phyloP scores from a whole-genome alignment of 2,797 vertebrate species.

The Anableps anableps region DNA sequence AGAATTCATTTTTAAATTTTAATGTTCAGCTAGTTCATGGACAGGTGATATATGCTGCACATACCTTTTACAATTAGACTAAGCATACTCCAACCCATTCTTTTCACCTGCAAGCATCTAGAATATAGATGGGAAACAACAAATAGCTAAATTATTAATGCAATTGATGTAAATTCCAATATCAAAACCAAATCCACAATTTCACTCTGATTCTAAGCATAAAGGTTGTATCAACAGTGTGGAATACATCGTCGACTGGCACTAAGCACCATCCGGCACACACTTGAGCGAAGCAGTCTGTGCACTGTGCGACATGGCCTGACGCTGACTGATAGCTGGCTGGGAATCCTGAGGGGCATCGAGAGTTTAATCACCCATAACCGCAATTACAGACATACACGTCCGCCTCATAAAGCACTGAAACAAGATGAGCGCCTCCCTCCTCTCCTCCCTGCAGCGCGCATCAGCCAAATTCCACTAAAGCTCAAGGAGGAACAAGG shows the following conservation, averaged over 20 bases:
- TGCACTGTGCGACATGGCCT: constrained; percentile 40
- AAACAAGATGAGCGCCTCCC: constrained; percentile 83
- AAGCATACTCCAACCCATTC: background rate
- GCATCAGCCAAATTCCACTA: constrained; percentile 80
- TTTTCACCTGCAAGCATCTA: background rate
- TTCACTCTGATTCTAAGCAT: background rate
- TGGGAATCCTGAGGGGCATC: constrained; percentile 81
- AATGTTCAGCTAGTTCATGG: background rate
- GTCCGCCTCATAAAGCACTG: constrained; percentile 85
- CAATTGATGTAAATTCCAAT: background rate
- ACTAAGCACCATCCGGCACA: constrained; percentile 34
- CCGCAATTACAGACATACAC: constrained; percentile 85
- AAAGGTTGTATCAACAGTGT: background rate
- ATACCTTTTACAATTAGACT: background rate
- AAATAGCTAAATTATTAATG: background rate
- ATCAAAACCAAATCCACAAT: constrained; percentile 4
- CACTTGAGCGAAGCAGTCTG: constrained; percentile 52
- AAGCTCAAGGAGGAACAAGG: constrained; percentile 72
- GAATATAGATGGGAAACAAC: background rate
- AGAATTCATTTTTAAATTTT: background rate
- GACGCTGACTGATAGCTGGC: constrained; percentile 81
- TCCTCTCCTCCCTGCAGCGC: constrained; percentile 60
- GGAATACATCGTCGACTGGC: constrained; percentile 6
- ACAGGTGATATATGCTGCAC: background rate
- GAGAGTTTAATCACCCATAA: constrained; percentile 90